phyloP scores from a whole-genome alignment of 2,113 vertebrate species.

The Lepidothrix coronata region DNA sequence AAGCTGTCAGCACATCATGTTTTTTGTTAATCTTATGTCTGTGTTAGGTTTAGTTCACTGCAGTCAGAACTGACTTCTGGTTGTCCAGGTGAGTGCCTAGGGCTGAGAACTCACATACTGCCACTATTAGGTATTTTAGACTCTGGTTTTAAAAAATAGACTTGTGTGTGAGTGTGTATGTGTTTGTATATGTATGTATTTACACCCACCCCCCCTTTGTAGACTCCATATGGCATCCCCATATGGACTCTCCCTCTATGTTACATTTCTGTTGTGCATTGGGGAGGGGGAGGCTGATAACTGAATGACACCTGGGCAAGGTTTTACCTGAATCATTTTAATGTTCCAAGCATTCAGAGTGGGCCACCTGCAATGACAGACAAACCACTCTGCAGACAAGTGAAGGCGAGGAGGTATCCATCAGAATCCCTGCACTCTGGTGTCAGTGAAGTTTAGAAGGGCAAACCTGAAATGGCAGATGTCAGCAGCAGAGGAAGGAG shows the following conservation, averaged over 20 bases:
- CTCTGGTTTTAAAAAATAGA: not conserved
- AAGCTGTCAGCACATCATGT: not conserved
- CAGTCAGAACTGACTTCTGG: not conserved
- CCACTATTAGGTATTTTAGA: not conserved
- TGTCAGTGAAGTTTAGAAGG: not conserved
- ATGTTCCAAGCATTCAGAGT: not conserved
- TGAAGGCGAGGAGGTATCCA: not conserved
- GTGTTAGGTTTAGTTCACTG: not conserved
- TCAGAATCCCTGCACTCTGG: not conserved
- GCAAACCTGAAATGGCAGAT: not conserved
- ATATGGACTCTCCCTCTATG: not conserved
- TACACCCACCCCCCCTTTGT: not conserved
- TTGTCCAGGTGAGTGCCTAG: not conserved
- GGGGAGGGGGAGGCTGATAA: not conserved
- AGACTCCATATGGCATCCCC: not conserved
- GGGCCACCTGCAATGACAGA: not conserved
- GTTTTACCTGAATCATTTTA: not conserved
- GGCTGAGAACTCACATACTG: not conserved
- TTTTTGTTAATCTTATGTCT: not conserved
- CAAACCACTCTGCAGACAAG: not conserved
- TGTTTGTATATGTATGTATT: not conserved
- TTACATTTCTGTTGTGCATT: not conserved
- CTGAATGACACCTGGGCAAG: not conserved
- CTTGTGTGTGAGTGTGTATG: rapidly evolving
- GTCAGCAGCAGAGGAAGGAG: not conserved